Percentiles rank a stretch among this genome's conserved stretches.
Evolutionary conservation across 2,113 vertebrate genomes (phyloP).

Genomic region (Hydropotes inermis): DNA sequence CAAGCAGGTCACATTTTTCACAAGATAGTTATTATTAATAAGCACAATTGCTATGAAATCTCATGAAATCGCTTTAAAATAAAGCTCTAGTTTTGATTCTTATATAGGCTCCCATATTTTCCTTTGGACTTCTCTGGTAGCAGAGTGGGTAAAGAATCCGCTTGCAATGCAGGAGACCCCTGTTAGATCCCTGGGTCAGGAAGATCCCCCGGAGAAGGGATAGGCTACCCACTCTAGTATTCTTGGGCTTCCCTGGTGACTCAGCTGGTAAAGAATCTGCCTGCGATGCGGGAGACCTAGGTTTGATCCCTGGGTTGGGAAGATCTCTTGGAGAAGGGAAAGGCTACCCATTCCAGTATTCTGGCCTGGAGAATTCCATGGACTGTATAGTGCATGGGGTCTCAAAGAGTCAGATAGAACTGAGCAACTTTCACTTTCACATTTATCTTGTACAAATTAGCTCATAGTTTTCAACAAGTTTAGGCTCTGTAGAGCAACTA

Average conservation of each 20-base stretch:
- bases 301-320: too few species aligned
- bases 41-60: not conserved
- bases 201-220: too few species aligned
- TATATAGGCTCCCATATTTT: not conserved
- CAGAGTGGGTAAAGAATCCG: not conserved
- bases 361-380: not conserved
- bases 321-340: not conserved
- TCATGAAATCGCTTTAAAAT: not conserved
- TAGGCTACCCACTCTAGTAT: too few species aligned
- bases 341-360: not conserved
- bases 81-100: not conserved
- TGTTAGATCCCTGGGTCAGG: rapidly evolving
- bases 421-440: not conserved
- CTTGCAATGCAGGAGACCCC: not conserved
- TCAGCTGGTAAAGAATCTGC: too few species aligned
- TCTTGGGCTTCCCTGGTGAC: too few species aligned
- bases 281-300: too few species aligned
- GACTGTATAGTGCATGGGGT: not conserved
- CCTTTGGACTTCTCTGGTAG: not conserved
- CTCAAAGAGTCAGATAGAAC: not conserved
- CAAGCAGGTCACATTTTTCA: not conserved
- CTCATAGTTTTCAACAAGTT: not conserved
- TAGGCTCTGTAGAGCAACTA: not conserved
- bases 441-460: not conserved
- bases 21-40: not conserved